Evolutionary conservation across 2,113 vertebrate species (phyloP).

Genomic region (Brachyhypopomus gauderio): DNA sequence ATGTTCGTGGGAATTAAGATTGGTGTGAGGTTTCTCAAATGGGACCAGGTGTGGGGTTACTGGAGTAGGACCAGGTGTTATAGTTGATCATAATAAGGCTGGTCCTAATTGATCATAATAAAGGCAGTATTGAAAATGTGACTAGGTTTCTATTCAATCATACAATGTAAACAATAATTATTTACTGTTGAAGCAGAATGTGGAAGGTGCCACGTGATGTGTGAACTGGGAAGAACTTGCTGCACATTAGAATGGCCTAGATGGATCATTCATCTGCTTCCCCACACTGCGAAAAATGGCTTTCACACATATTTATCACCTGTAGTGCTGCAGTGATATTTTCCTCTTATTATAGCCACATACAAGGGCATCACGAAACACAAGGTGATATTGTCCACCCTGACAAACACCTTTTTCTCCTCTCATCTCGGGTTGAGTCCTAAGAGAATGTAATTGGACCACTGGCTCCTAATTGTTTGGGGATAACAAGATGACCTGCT

Average conservation of each 20-base stretch:
- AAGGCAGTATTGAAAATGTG: neutral
- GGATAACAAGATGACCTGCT: conserved; percentile 54
- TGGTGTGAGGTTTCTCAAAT: conserved; percentile 5
- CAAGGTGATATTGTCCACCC: neutral
- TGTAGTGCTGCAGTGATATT: neutral
- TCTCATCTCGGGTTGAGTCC: conserved; percentile 31
- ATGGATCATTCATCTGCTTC: too few species aligned
- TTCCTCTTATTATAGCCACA: neutral
- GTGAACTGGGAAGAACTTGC: too few species aligned
- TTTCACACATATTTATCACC: too few species aligned
- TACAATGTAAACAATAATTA: too few species aligned
- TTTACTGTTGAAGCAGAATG: too few species aligned
- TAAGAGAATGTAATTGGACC: conserved; percentile 56
- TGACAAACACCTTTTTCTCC: neutral
- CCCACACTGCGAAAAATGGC: neutral
- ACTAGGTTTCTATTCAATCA: neutral
- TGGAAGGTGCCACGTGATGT: too few species aligned
- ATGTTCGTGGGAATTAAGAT: conserved; percentile 46
- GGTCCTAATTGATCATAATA: neutral
- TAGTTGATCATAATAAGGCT: neutral
- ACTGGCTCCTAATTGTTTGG: conserved; percentile 57
- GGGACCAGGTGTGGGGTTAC: neutral
- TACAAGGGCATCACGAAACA: neutral
- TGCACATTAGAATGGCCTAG: too few species aligned
- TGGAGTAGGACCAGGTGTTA: neutral